A percentile compares a stretch with the other conserved stretches of the same genome.
Conservation (phyloP, 1,140 invertebrate genomes). For the Drosophila aff. region DNA sequence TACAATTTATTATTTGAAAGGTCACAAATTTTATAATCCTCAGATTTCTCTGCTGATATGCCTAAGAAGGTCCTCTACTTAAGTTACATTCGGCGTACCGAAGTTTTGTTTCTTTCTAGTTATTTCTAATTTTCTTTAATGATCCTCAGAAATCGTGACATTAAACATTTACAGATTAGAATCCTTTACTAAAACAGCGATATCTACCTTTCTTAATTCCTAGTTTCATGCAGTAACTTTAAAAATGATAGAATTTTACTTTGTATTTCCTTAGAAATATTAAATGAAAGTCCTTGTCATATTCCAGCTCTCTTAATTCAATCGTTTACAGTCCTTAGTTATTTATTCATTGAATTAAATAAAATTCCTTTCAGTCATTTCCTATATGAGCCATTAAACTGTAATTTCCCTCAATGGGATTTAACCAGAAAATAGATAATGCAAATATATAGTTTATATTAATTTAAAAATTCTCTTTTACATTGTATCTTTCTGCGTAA, state of each 20-base stretch:
- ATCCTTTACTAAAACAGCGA: background rate
- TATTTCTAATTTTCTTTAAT: background rate
- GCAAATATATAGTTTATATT: background rate
- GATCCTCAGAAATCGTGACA: background rate
- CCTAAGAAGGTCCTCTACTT: too few species aligned
- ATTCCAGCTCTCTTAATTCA: background rate
- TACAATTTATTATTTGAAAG: too few species aligned
- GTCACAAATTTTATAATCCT: background rate
- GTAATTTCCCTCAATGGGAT: background rate
- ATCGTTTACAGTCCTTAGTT: background rate
- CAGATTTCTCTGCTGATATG: background rate
- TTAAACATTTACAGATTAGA: background rate
- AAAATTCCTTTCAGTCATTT: background rate
- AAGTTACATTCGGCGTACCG: too few species aligned
- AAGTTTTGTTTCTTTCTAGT: too few species aligned
- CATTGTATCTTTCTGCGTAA: slow-evolving; percentile 23
- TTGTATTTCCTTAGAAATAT: background rate
- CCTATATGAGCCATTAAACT: background rate
- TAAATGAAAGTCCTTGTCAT: background rate
- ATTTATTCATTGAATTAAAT: background rate
- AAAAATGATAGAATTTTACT: background rate
- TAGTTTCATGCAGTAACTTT: background rate
- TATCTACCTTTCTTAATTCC: background rate
- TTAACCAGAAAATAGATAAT: slow-evolving; percentile 1
- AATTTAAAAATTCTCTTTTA: slow-evolving; percentile 25